Evolutionary conservation across 2,888 invertebrate species (phyloP), one percentile per base, ranked within the genome.

Genomic region (Clepsis dumicolana): DNA sequence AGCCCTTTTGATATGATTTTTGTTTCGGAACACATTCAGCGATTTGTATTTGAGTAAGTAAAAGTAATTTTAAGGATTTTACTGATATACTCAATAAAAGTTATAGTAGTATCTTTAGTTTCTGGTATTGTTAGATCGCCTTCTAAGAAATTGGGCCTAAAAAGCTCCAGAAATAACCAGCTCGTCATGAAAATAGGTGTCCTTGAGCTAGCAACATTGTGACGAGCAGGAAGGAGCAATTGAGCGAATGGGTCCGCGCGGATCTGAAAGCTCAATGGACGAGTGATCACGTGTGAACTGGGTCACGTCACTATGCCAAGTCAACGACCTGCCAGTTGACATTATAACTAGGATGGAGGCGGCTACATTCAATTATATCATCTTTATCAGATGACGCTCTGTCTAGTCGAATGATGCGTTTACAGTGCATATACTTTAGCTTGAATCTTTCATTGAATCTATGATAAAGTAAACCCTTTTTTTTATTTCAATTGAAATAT

Each of bases 231-330:
- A 92, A 89, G 85, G 76, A 77, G 73, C 84, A 89, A 92, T 91
- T 90, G 89, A 84, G 77, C 79, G 83, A 87, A 88, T 86, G 86
- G 86, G 80, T 76, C 73, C 72, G 81, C 81, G 84, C 81, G 75
- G 83, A 84, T 85, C 85, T 81, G 72, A 78, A 84, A 83, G 85
- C 83, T 85, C 82, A 84, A 83, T 85, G 84, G 77, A 80, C 86
- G 76, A 78, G 78, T 79, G 83, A 85, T 82, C 85, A 86, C 84
- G 85, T 92, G 93, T 81, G 92, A 92, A 92, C 86, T 89, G 73
- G 90, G 90, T 80, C 86, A 91, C 72, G 90, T 80, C 86, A 91
- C 73, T 86, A 77, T 80, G 84, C 74, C 82, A 82, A 78, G 87
- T 84, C 85, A 85, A 80, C 74, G 83, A 87, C 83, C 71, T 60